Base-by-base conservation (phyloP, 53 echinoderm and acorn worm species). In the Patiria pectinifera region DNA sequence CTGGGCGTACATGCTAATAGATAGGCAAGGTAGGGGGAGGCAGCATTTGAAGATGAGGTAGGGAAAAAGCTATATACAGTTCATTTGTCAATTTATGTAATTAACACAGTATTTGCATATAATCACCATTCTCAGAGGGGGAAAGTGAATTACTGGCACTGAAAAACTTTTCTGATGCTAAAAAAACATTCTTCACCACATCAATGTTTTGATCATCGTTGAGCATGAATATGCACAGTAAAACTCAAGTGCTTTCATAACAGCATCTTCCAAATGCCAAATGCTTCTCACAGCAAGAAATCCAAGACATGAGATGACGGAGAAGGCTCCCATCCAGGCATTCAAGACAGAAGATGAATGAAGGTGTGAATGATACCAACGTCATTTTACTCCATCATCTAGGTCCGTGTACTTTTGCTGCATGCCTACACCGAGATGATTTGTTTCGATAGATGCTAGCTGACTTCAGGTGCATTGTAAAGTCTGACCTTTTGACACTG, bases 341-440 rank as follows among this genome's bases (percentile, higher is more conserved):
- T 83, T 83, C 14, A 59, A 22, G 18, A 59, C 11, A 5, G 43
- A 61, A 26, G 62, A 83, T 62, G 22, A 23, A 74, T 24, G 74
- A 83, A 62, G 23, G 83, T 83, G 83, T 83, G 83, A 83, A 62
- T 35, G 26, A 61, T 83, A 83, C 43, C 59, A 26, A 7, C 62
- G 53, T 53, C 83, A 82, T 82, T 62, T 43, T 44, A 61, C 48
- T 35, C 23, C 21, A 43, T 83, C 18, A 74, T 48, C 48, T 18
- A n/a, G 4, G 22, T 74, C 13, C 83, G 23, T 24, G 44, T 61
- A 83, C 44, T 3, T 35, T 83, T 13, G 12, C 61, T 2, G 35
- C 14, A 83, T 6, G 11, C 18, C 14, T 11, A 83, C 35, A 13
- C 61, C 43, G 12, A 16, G 6, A 53, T 53, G 53, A 53, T 53